A percentile compares a stretch with the other conserved stretches of the same genome.
Conservation (phyloP, 2,113 vertebrate species). For the Holacanthus passer region DNA sequence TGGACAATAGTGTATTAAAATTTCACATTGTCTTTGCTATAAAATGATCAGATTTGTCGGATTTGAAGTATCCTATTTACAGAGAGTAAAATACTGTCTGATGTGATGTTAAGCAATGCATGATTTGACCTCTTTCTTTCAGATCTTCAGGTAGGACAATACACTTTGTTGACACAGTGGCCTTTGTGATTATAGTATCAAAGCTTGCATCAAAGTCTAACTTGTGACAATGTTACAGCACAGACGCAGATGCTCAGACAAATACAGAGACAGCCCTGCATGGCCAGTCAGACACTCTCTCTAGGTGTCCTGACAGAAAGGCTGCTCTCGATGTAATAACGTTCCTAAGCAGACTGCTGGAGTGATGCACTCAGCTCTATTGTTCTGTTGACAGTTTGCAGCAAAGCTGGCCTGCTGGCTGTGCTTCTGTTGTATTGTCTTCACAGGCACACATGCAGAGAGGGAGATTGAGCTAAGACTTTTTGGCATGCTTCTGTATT, state of each 20-base stretch:
- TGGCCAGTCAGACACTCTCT: slow-evolving; percentile 1
- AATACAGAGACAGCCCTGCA: slow-evolving; percentile 12
- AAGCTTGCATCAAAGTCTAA: slow-evolving; percentile 44
- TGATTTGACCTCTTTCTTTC: slow-evolving; percentile 4
- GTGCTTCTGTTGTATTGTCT: slow-evolving; percentile 68
- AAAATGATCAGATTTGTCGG: too few relatives aligned
- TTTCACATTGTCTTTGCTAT: not conserved
- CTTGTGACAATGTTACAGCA: slow-evolving; percentile 23
- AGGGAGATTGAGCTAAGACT: slow-evolving; percentile 56
- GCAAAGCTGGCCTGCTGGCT: slow-evolving; percentile 54
- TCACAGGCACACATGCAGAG: slow-evolving; percentile 36
- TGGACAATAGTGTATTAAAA: not conserved
- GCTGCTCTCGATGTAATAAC: slow-evolving; percentile 26
- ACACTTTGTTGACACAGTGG: slow-evolving; percentile 45
- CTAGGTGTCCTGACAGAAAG: slow-evolving; percentile 42
- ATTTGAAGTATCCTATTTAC: not conserved
- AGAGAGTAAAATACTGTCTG: not conserved
- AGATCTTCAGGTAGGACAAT: slow-evolving; percentile 5
- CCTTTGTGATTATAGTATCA: slow-evolving; percentile 34
- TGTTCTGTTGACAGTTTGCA: slow-evolving; percentile 63
- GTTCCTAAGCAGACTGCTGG: slow-evolving; percentile 44
- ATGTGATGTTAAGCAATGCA: not conserved
- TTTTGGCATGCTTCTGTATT: slow-evolving; percentile 46
- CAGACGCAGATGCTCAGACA: slow-evolving; percentile 5
- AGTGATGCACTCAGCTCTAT: slow-evolving; percentile 52